Conservation (phyloP, 1,140 invertebrate species). For the Chelonus insularis region DNA sequence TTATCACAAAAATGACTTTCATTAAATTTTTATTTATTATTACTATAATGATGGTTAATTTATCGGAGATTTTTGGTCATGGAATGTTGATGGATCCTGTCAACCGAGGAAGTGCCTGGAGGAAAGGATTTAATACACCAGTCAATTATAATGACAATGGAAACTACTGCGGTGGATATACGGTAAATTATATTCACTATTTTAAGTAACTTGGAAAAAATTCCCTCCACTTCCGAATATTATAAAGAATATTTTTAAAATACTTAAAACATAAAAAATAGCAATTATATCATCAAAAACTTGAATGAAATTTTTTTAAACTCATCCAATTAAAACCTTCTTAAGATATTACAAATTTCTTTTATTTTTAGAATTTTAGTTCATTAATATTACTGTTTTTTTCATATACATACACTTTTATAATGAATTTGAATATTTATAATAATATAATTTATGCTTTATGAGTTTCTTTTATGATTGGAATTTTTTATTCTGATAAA, state of each 20-base stretch:
- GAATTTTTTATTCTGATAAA: too few species aligned
- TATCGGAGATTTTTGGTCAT: conserved; percentile 59
- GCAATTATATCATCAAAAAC: too few species aligned
- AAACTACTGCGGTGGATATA: conserved; percentile 69
- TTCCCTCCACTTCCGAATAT: not conserved
- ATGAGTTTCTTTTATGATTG: too few species aligned
- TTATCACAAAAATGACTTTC: not conserved
- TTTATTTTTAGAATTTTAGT: too few species aligned
- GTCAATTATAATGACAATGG: conserved; percentile 72
- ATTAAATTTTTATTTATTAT: conserved; percentile 46
- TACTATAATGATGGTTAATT: conserved; percentile 13
- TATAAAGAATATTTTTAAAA: conserved; percentile 5
- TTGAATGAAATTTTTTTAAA: too few species aligned
- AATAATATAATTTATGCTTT: too few species aligned
- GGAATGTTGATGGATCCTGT: conserved; percentile 72
- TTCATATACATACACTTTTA: too few species aligned
- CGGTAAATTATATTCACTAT: conserved; percentile 51
- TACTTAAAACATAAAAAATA: not conserved
- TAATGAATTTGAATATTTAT: too few species aligned
- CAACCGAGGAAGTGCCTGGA: conserved; percentile 69
- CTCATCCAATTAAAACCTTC: too few species aligned
- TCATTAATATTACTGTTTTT: too few species aligned
- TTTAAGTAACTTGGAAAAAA: conserved; percentile 20
- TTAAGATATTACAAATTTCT: too few species aligned
- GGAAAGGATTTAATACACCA: conserved; percentile 74